Conservation (phyloP, 2,888 invertebrate genomes). For the Boloria euphrosyne region DNA sequence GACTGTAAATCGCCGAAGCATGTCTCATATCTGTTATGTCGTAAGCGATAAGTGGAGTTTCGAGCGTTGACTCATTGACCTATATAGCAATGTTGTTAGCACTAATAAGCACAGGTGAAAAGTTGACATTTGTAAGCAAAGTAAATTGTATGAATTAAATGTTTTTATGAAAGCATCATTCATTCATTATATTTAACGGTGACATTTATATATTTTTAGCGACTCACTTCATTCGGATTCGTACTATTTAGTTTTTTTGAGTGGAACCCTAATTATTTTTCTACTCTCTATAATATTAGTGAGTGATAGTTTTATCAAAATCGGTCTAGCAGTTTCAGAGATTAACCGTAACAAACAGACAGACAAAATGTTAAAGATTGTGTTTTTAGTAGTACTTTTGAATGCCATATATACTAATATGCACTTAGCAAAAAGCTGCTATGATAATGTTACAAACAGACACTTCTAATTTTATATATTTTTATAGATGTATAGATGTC, state of each 20-base stretch:
- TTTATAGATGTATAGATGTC: no score
- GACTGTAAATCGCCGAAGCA: constrained; percentile 9
- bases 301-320: no score
- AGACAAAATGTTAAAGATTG: no score
- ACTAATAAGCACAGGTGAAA: constrained; percentile 24
- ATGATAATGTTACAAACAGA: no score
- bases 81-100: constrained; percentile 27
- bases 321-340: no score
- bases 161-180: constrained; percentile 1
- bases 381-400: no score
- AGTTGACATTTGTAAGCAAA: constrained; percentile 13
- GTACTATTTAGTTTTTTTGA: neutral
- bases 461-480: neutral
- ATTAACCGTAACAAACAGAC: no score
- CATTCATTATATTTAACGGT: neutral
- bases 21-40: constrained; percentile 35
- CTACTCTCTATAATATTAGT: no score
- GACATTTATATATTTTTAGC: neutral
- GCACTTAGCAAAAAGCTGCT: no score
- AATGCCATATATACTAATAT: no score
- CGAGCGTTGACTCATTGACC: constrained; percentile 41
- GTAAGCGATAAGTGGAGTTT: constrained; percentile 42
- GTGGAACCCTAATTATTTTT: no score
- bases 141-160: constrained; percentile 12
- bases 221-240: neutral